These are phyloP conservation scores for Lingula anatina DNA, from an alignment of 2,888 invertebrate species.

Conservation along the genomic window DNA sequence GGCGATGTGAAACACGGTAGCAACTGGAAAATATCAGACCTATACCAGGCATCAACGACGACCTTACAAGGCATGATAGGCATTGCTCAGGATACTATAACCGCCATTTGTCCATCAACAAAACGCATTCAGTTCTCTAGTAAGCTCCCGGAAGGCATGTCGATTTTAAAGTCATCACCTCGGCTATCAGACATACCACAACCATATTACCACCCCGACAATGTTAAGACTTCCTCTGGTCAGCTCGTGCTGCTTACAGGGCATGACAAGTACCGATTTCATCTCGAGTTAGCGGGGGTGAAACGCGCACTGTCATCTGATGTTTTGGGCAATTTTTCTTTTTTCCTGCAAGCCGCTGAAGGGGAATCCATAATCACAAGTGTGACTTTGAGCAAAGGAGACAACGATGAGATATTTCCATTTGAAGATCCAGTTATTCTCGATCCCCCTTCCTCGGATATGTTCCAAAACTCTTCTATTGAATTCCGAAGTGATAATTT, in stretches of 20 bases:
- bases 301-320: not conserved
- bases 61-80: conserved; percentile 3
- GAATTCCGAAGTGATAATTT: too few relatives aligned
- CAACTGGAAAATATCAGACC: conserved; percentile 2
- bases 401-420: too few relatives aligned
- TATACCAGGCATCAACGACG: conserved; percentile 5
- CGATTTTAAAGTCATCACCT: too few relatives aligned
- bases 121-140: too few relatives aligned
- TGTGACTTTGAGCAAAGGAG: too few relatives aligned
- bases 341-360: not conserved
- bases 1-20: conserved; percentile 9
- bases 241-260: not conserved
- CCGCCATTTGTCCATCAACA: conserved; percentile 4
- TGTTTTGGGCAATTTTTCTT: conserved; percentile 2
- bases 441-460: too few relatives aligned
- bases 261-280: not conserved
- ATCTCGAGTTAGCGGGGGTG: conserved; percentile 4
- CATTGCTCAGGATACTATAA: conserved; percentile 2
- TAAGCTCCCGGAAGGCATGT: too few relatives aligned
- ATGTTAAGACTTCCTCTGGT: not conserved
- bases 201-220: not conserved
- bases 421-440: too few relatives aligned
- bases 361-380: conserved; percentile 6
- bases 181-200: too few relatives aligned
- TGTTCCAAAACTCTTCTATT: too few relatives aligned